These are phyloP conservation scores for Oasisia sp. DNA, from an alignment of 2,888 invertebrate genomes.

Conservation along the genomic window DNA sequence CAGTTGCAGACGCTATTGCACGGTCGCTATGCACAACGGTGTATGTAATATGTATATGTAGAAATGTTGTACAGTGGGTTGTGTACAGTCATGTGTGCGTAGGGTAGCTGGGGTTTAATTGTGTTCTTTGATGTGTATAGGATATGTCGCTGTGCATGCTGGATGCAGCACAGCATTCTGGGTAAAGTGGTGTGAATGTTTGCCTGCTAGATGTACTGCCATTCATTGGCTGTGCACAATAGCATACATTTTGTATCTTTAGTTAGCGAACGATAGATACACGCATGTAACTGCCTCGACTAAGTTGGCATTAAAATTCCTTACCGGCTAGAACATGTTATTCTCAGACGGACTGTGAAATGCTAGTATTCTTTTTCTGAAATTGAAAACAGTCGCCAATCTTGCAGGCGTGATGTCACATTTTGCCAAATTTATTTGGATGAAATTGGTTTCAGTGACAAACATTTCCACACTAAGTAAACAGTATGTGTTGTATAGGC, in stretches of 20 bases:
- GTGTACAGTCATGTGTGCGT: background rate
- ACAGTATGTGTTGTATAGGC: background rate
- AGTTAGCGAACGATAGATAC: background rate
- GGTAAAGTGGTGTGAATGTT: background rate
- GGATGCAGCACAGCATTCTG: background rate
- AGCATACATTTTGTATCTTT: background rate
- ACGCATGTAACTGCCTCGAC: background rate
- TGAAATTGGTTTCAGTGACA: no score
- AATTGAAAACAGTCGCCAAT: background rate
- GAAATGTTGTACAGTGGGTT: constrained; percentile 3
- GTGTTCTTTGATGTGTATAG: background rate
- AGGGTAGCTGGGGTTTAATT: background rate
- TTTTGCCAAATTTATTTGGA: no score
- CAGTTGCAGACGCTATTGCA: background rate
- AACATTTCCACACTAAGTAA: background rate
- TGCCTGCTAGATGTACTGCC: background rate
- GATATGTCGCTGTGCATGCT: background rate
- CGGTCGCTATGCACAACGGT: background rate
- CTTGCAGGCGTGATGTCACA: no score
- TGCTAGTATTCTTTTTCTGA: background rate
- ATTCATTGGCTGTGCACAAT: background rate
- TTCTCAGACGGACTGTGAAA: background rate
- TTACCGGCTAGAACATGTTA: background rate
- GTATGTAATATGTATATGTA: constrained; percentile 17
- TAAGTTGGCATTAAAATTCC: background rate